These are phyloP conservation scores for Turnix velox DNA, from an alignment of 2,113 vertebrate species.

Conservation along the genomic window DNA sequence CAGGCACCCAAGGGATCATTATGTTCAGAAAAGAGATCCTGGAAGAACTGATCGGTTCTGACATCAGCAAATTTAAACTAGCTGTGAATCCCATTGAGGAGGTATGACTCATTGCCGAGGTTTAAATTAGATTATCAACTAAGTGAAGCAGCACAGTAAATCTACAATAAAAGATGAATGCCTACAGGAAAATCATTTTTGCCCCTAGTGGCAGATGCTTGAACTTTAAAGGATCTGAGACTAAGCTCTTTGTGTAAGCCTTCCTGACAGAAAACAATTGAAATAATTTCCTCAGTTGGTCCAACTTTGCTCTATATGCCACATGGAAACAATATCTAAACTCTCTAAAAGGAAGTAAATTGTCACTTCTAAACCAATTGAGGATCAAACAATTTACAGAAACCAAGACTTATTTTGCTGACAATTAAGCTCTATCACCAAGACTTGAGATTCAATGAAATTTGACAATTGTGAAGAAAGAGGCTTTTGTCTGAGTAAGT, in stretches of 20 bases:
- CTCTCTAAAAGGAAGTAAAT: conserved; percentile 49
- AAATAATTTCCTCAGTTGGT: conserved; percentile 49
- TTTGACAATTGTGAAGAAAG: conserved; percentile 66
- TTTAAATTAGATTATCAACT: conserved; percentile 66
- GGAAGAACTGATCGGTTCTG: conserved; percentile 36
- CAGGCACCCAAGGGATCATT: background rate
- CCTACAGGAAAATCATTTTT: conserved; percentile 68
- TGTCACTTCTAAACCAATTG: conserved; percentile 62
- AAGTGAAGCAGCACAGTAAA: conserved; percentile 32
- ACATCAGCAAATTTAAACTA: conserved; percentile 49
- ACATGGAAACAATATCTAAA: conserved; percentile 57
- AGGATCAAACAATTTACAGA: conserved; percentile 68
- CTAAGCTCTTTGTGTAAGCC: conserved; percentile 66
- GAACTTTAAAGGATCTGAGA: conserved; percentile 67
- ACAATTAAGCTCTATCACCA: conserved; percentile 64
- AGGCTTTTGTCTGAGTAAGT: conserved; percentile 35
- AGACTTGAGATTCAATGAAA: conserved; percentile 45
- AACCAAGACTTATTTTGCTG: conserved; percentile 70
- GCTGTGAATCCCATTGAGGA: conserved; percentile 61
- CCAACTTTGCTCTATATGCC: conserved; percentile 47
- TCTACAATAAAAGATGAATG: conserved; percentile 55
- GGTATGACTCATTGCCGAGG: conserved; percentile 62
- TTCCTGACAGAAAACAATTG: conserved; percentile 57
- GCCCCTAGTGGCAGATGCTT: conserved; percentile 69
- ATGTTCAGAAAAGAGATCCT: conserved; percentile 3